Base-by-base conservation (phyloP, 2,797 vertebrate species). In the Melanogrammus aeglefinus region DNA sequence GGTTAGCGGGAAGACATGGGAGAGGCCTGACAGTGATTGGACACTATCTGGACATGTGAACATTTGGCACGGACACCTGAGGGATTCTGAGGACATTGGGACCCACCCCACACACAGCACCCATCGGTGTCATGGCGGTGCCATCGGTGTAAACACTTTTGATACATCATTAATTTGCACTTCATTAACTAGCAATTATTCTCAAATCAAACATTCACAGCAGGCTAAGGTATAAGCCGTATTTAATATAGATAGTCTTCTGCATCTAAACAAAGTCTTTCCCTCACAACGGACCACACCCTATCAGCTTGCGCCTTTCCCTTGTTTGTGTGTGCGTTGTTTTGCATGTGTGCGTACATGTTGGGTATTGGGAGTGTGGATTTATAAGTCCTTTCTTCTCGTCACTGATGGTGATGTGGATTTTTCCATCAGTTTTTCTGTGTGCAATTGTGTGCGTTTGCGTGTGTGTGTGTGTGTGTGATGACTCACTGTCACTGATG, bases 131-230 rank as follows among this genome's bases (percentile, higher is more conserved):
- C 8, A 41, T 9, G 8, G 8, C 39, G 76, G 63, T 29, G 75
- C 76, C 70, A 86, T 79, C 73, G 74, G 72, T 24, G 14, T 76
- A 73, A 84, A 76, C 74, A 51, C 44, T 75, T 29, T 29, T 77
- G 77, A 69, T 89, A 39, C 84, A 90, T 90, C 84, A 89, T 89
- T 86, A 77, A 89, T 33, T 13, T 73, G 29, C 29, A 31, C 29
- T 1, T 31, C 29, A 31, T 31, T 31, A 31, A 31, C 29, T 31
- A 10, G 38, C 18, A n/a, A n/a, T 74, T 78, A 72, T 79, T 81
- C 66, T 79, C 80, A 82, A 77, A 86, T 91, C 51, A 87, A 89
- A 89, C 85, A 91, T 89, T 88, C 74, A 88, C 77, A 81, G 47
- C 81, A 73, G 41, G 75, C 6, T 44, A 75, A 75, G 70, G 77